These are phyloP conservation scores for Tautogolabrus adspersus DNA, from an alignment of 2,113 vertebrate species.

Conservation along the genomic window DNA sequence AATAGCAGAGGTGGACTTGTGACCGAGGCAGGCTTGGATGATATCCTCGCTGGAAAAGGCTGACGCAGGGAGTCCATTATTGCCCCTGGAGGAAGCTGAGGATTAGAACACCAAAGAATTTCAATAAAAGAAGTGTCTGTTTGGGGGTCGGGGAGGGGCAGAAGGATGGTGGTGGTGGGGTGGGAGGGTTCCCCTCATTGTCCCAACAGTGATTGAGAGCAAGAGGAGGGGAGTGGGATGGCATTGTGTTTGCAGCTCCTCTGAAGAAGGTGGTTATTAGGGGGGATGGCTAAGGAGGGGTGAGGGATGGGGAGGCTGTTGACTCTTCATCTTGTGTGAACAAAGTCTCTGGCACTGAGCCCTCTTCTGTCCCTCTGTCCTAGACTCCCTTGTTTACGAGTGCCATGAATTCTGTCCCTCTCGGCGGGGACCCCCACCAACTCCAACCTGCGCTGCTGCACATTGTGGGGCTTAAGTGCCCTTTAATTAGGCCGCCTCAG, in stretches of 20 bases:
- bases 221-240: conserved; percentile 81
- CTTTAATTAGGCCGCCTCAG: conserved; percentile 87
- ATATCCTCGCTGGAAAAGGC: conserved; percentile 85
- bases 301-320: conserved; percentile 84
- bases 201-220: conserved; percentile 86
- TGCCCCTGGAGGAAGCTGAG: conserved; percentile 86
- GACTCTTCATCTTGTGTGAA: conserved; percentile 89
- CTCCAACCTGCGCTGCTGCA: conserved; percentile 80
- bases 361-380: conserved; percentile 75
- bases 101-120: conserved; percentile 89
- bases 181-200: conserved; percentile 77
- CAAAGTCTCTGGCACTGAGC: conserved; percentile 84
- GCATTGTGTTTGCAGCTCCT: conserved; percentile 83
- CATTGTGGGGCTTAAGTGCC: conserved; percentile 87
- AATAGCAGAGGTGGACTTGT: conserved; percentile 75
- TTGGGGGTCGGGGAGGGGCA: conserved; percentile 81
- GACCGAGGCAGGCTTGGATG: conserved; percentile 77
- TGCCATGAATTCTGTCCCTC: conserved; percentile 81
- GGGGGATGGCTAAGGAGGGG: conserved; percentile 77
- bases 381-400: conserved; percentile 82
- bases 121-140: conserved; percentile 90
- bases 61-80: conserved; percentile 86
- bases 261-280: conserved; percentile 82
- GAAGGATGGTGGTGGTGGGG: conserved; percentile 64
- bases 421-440: conserved; percentile 65